Percentiles rank a stretch among this genome's conserved stretches.
These are phyloP conservation scores for Tapirus terrestris DNA, from an alignment of 2,113 vertebrate genomes.

Conservation along the genomic window DNA sequence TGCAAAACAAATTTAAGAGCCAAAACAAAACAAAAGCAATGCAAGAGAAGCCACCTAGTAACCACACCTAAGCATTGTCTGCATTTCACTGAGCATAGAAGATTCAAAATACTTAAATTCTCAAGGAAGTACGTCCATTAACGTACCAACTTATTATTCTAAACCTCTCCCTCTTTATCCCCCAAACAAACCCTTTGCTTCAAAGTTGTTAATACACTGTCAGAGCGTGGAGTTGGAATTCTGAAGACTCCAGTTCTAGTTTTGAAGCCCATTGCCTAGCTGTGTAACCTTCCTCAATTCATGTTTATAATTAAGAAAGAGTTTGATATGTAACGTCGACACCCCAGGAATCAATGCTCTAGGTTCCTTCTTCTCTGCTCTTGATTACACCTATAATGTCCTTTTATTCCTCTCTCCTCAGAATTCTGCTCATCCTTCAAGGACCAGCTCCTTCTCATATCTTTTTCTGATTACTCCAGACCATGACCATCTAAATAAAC, in stretches of 20 bases:
- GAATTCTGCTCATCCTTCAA: background rate
- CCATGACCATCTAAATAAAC: background rate
- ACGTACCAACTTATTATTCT: background rate
- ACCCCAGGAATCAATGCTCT: background rate
- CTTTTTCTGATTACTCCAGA: background rate
- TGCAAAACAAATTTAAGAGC: background rate
- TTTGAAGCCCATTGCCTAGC: background rate
- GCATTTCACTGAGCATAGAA: background rate
- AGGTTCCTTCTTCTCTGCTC: background rate
- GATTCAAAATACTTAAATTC: background rate
- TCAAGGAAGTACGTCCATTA: background rate
- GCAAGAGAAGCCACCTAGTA: background rate
- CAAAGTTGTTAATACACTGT: background rate
- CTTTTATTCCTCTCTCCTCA: background rate
- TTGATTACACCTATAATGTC: background rate
- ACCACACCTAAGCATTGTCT: background rate
- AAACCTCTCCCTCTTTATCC: background rate
- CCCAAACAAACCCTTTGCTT: constrained; percentile 19
- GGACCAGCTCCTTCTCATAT: background rate
- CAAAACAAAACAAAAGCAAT: background rate
- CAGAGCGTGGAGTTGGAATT: constrained; percentile 3
- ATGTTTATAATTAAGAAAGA: background rate
- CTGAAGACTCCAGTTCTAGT: constrained; percentile 23
- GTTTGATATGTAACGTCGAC: background rate
- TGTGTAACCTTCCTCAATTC: background rate